Base-by-base conservation (phyloP, 2,113 vertebrate genomes). In the Campylomormyrus numenius region DNA sequence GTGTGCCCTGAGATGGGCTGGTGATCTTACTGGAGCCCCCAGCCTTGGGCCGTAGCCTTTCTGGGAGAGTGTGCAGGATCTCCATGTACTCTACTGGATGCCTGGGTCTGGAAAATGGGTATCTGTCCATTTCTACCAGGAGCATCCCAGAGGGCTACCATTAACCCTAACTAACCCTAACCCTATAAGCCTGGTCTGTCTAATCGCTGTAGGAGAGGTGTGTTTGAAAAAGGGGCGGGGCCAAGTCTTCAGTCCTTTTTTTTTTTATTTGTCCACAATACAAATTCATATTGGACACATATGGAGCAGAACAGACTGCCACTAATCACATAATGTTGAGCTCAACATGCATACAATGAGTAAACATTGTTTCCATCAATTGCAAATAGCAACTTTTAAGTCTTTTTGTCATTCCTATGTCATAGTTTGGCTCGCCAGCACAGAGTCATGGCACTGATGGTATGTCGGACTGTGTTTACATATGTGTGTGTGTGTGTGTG, bases 181-280 rank as follows among this genome's bases (percentile, higher is more conserved):
- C 8, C 46, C 21, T 85, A 49, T n/a, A 5, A 85, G n/a, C 1
- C 2, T 1, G n/a, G 10, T 70, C 27, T 3, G n/a, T 70, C 9
- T 70, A 31, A 7, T 24, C 49, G 42, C 84, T 50, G 45, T 15
- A 13, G 21, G 19, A 85, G 35, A 3, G 15, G 42, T 27, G 1
- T 83, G 83, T 48, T 8, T 85, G 83, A 27, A 46, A 86, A 86
- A 42, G 84, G 84, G 24, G 24, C 5, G 84, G 84, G 24, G 35
- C 35, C 74, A 80, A 21, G 84, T 27, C 46, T n/a, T 46, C n/a
- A 49, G 84, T 86, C 24, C 0, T 11, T 48, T 42, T 15, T 66
- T 66, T 85, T n/a, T 27, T 86, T 49, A 86, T 86, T 86, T 49
- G 11, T 86, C 42, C 48, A 86, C 48, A 86, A 86, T 86, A 86